Evolutionary conservation across 2,888 invertebrate species (phyloP).

Genomic region (Calephelis perditalis): DNA sequence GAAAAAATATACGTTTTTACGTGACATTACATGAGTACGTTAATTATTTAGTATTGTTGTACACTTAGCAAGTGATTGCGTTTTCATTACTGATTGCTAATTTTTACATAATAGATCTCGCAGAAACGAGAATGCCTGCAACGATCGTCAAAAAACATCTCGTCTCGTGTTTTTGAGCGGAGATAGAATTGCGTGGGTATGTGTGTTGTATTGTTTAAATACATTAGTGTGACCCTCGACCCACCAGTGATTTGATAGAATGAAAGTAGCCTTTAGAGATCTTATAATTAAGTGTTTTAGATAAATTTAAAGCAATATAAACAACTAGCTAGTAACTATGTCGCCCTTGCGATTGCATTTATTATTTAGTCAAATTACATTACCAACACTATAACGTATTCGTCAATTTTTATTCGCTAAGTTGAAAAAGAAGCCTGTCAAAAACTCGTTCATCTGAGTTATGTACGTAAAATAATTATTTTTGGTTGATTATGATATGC

Average conservation of each 20-base stretch:
- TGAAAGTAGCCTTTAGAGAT: neutral
- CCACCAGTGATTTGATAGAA: conserved; percentile 1
- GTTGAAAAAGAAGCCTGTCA: neutral
- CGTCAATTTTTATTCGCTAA: neutral
- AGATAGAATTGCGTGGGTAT: neutral
- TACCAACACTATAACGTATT: neutral
- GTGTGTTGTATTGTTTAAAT: neutral
- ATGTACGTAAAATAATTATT: too few species aligned
- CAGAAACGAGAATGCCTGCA: too few species aligned
- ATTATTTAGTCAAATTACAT: conserved; percentile 11
- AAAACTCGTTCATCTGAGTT: too few species aligned
- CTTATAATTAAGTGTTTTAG: conserved; percentile 8
- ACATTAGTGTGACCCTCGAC: neutral
- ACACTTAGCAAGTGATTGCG: too few species aligned
- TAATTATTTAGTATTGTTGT: too few species aligned
- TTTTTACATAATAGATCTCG: too few species aligned
- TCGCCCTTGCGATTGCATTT: conserved; percentile 5
- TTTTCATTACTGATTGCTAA: too few species aligned
- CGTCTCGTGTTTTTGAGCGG: neutral
- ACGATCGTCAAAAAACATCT: too few species aligned
- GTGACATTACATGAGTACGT: too few species aligned
- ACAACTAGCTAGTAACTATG: neutral
- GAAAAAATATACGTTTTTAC: too few species aligned
- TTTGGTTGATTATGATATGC: too few species aligned
- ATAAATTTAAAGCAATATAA: conserved; percentile 13